Base-by-base conservation (phyloP, 2,888 invertebrate genomes). In the Caenorhabditis sp. region DNA sequence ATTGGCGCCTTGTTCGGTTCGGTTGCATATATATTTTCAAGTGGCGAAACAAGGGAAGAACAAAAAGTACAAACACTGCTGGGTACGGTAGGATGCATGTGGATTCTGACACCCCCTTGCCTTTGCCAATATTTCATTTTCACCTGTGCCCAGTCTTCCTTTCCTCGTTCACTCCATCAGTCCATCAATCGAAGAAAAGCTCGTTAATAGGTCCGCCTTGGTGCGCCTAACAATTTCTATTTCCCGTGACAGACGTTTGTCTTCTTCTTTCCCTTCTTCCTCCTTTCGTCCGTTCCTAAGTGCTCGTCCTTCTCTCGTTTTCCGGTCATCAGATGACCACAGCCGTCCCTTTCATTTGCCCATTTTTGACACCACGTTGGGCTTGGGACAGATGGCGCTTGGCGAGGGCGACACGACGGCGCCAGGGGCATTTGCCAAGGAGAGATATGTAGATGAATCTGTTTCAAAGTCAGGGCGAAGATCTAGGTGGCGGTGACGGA, bases 161-260 rank as follows among this genome's bases (percentile, higher is more conserved):
- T 24, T 53, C 53, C n/a, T n/a, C n/a, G n/a, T n/a, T n/a, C n/a
- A n/a, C n/a, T n/a, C n/a, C n/a, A n/a, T n/a, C 28, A 70, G 70
- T 70, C 70, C 70, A 70, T 70, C 70, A 61, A 62, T 71, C 62
- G 62, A 53, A 71, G 61, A 53, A 61, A 58, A 53, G 51, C 64
- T 72, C 72, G 64, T 72, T 72, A 72, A 55, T 61, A 51, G 53
- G 37, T 37, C 44, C n/a, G 32, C 64, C 53, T 47, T 61, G 35
- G 26, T 28, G 40, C 47, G 64, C 72, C 72, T 72, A 72, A 72
- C 72, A 72, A 72, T 72, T 72, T 72, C 71, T 64, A 61, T 62
- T 71, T 71, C 58, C 50, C 32, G 72, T 72, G 72, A 72, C 72
- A 72, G 72, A 56, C 72, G 72, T 72, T 72, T 72, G 64, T 72